Base-by-base conservation (phyloP, 2,888 invertebrate genomes). In the Seira ritae region DNA sequence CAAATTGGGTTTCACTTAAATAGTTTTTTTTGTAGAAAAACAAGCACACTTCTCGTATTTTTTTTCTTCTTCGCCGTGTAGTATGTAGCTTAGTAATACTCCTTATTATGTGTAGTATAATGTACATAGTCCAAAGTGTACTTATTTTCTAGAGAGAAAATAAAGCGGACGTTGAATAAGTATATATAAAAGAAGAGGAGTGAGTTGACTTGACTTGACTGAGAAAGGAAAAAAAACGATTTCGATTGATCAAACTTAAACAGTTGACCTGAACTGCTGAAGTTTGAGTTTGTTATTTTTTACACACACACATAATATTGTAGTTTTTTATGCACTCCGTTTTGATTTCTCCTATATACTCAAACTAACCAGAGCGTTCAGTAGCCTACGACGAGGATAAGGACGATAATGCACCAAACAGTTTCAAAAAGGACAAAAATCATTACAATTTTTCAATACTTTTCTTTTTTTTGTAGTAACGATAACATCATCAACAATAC, bases 51-150 rank as follows among this genome's bases (percentile, higher is more conserved):
- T 81, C 31, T 31, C 31, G 31, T 2, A n/a, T n/a, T 31, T 31
- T 55, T 70, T n/a, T 20, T 71, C 68, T 70, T 50, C 31, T 4
- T 31, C 2, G 31, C n/a, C n/a, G n/a, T n/a, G n/a, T n/a, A n/a
- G n/a, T n/a, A n/a, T 82, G 77, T 82, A 82, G 55, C 72, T 82
- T 76, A 72, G 1, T 10, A 17, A 50, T 83, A 74, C 73, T 83
- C 78, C 83, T 78, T 69, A 46, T 20, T 20, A 71, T 82, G 76
- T 75, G 70, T 72, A 69, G 65, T 65, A 19, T 19, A 65, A 55
- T 55, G 55, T 55, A 55, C 31, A 31, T 31, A 31, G 31, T 31
- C 31, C 3, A 31, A 31, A 31, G 31, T 31, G 31, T 31, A 31
- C 31, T 31, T 31, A 31, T 31, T 31, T 31, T 31, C 31, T 31